Evolutionary conservation across 2,113 vertebrate species (phyloP), one percentile per base, ranked within the genome.

Genomic region (Zosterops lateralis): DNA sequence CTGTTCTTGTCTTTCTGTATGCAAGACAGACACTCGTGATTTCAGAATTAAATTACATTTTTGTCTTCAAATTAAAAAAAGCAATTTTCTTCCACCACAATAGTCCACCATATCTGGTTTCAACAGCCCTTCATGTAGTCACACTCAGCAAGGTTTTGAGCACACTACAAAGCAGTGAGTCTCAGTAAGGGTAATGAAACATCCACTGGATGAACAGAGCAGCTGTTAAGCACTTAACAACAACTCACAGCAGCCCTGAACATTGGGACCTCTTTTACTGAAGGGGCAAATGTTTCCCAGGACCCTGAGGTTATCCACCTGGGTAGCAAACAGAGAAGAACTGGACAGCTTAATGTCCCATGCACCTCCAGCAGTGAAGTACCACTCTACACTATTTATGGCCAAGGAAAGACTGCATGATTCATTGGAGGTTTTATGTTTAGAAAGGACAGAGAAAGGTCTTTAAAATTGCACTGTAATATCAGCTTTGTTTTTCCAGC

Each of bases 271-370:
- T 89, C 32, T 92, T 83, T 77, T 29, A 54, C 32, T 91, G 71
- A 85, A 79, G 47, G 81, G 67, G 48, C 47, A 54, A 93, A 71
- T 67, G 40, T 91, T 96, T 97, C 94, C 89, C 94, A 95, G 89
- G 93, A 95, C 89, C 91, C 82, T 94, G 87, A 93, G 67, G 89
- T 95, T 95, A 95, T 83, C 93, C 95, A 91, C 91, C 84, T 95
- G 94, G 91, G 60, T 17, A 77, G 47, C 44, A 87, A 92, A 47
- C 82, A 95, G 67, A 80, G 71, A 67, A 91, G 90, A 83, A 56
- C 32, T 29, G 67, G 71, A 80, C 67, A 92, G 89, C 68, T 84
- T 91, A 54, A 79, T 53, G 84, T 87, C 78, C 67, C 4, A 0
- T 57, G 64, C 71, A 91, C 93, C 81, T 92, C 93, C 75, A 91